Evolutionary conservation across 2,113 vertebrate species (phyloP).

Genomic region (Eubucco bourcierii): DNA sequence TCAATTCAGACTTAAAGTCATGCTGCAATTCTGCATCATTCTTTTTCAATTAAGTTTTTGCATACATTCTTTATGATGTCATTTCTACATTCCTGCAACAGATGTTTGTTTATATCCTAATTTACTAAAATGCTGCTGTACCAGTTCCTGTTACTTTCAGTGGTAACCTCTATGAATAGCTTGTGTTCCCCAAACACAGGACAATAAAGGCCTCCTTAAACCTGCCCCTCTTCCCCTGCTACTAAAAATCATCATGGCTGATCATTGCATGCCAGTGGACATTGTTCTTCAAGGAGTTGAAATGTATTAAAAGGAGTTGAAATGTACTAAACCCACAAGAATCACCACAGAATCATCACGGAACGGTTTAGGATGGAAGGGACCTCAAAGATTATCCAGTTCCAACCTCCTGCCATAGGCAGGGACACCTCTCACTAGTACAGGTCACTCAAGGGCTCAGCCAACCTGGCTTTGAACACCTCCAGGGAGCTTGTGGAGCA

Average conservation of each 20-base stretch:
- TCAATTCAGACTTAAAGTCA: conserved; percentile 80
- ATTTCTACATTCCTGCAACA: conserved; percentile 81
- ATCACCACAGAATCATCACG: too few species aligned
- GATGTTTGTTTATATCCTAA: conserved; percentile 82
- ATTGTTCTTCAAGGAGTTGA: neutral
- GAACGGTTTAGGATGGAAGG: too few species aligned
- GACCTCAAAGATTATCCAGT: too few species aligned
- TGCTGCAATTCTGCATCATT: conserved; percentile 77
- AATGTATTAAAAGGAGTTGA: neutral
- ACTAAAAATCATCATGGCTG: conserved; percentile 23
- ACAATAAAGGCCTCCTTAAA: conserved; percentile 58
- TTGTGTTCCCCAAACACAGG: conserved; percentile 36
- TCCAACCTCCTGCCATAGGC: too few species aligned
- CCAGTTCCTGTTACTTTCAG: conserved; percentile 65
- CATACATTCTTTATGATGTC: conserved; percentile 85
- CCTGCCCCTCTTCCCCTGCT: neutral
- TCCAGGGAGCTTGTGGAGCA: too few species aligned
- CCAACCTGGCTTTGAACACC: too few species aligned
- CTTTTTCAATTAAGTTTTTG: conserved; percentile 84
- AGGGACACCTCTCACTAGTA: too few species aligned
- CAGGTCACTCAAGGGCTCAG: too few species aligned
- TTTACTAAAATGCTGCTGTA: conserved; percentile 74
- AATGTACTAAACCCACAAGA: neutral
- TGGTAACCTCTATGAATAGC: conserved; percentile 62
- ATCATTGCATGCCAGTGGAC: neutral